phyloP scores from a whole-genome alignment of 2,888 invertebrate genomes.

The Lingula anatina region DNA sequence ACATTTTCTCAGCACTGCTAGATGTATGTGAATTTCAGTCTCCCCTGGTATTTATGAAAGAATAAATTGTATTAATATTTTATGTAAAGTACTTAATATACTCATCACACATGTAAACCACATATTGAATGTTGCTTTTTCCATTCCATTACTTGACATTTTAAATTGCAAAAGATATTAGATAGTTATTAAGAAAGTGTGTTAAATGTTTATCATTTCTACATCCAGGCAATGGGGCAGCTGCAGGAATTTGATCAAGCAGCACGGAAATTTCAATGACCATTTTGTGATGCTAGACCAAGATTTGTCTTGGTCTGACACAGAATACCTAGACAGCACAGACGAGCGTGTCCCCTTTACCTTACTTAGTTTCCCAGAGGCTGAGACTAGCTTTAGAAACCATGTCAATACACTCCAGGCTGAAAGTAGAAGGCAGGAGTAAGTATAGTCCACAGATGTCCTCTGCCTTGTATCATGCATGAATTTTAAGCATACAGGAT shows the following conservation, averaged over 20 bases:
- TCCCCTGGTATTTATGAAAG: too few relatives aligned
- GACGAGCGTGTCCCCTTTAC: constrained; percentile 85
- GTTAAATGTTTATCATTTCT: too few relatives aligned
- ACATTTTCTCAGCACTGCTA: too few relatives aligned
- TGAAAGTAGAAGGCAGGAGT: constrained; percentile 88
- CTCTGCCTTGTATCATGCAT: neutral
- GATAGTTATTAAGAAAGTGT: too few relatives aligned
- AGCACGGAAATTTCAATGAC: constrained; percentile 87
- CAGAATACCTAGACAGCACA: constrained; percentile 61
- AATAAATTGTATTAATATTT: too few relatives aligned
- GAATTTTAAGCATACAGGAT: neutral
- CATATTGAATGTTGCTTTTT: too few relatives aligned
- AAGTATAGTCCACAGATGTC: constrained; percentile 54
- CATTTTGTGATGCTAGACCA: constrained; percentile 90
- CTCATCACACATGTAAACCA: too few relatives aligned
- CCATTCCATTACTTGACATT: too few relatives aligned
- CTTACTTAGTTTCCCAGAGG: constrained; percentile 83
- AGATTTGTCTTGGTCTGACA: too few relatives aligned
- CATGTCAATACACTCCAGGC: constrained; percentile 86
- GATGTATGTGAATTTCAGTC: too few relatives aligned
- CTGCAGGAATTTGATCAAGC: constrained; percentile 77
- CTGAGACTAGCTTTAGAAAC: constrained; percentile 86
- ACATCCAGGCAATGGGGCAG: constrained; percentile 77
- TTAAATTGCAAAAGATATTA: too few relatives aligned
- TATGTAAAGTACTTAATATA: too few relatives aligned